Evolutionary conservation across 1,140 invertebrate species (phyloP).

Genomic region (Drepana arcuata): DNA sequence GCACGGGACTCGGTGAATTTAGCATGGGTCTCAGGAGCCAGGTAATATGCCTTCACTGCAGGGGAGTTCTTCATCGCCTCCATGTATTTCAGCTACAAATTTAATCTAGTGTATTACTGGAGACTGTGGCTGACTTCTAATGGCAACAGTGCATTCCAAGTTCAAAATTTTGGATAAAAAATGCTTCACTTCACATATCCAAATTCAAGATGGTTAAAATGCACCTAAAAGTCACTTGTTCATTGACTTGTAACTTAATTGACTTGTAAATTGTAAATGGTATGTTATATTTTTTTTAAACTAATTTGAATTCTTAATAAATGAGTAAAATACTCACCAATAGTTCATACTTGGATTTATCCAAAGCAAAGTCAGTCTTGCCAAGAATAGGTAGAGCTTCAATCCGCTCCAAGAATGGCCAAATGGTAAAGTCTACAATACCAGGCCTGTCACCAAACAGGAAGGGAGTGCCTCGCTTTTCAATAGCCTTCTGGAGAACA

Average conservation of each 20-base stretch:
- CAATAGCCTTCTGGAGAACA: constrained; percentile 78
- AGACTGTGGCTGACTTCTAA: too few relatives aligned
- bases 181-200: too few relatives aligned
- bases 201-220: too few relatives aligned
- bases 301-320: not conserved
- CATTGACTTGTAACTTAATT: too few relatives aligned
- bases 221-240: too few relatives aligned
- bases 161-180: too few relatives aligned
- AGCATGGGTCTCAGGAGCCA: constrained; percentile 79
- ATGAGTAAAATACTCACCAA: constrained; percentile 33
- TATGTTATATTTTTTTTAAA: too few relatives aligned
- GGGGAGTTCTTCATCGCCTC: constrained; percentile 79
- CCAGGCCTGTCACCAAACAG: constrained; percentile 80
- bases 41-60: constrained; percentile 77
- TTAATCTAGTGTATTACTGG: too few relatives aligned
- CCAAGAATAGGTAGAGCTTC: constrained; percentile 74
- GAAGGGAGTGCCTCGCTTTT: constrained; percentile 76
- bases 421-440: constrained; percentile 88
- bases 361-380: constrained; percentile 72
- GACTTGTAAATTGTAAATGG: too few relatives aligned
- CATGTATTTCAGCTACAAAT: constrained; percentile 77
- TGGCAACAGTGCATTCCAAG: too few relatives aligned
- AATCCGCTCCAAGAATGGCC: constrained; percentile 89
- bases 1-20: constrained; percentile 79
- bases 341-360: constrained; percentile 42